phyloP scores from a whole-genome alignment of 2,113 vertebrate genomes.

The Menidia beryllina region DNA sequence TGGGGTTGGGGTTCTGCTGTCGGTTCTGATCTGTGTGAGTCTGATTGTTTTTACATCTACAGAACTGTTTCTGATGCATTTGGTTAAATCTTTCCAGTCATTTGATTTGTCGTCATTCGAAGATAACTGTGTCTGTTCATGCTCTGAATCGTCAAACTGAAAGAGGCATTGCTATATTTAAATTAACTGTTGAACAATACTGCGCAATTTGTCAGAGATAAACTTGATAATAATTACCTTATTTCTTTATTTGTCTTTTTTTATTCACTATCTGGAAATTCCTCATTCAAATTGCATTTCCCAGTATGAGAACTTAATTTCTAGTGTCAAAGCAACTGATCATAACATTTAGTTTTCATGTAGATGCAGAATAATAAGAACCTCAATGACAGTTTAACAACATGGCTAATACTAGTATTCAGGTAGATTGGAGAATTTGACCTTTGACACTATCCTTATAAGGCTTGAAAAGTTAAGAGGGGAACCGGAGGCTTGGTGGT shows the following conservation, averaged over 20 bases:
- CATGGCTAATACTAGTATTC: not conserved
- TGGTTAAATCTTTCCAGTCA: not conserved
- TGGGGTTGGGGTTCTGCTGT: slow-evolving; percentile 48
- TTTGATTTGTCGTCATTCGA: not conserved
- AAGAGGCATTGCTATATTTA: too few species aligned
- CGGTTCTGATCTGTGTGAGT: slow-evolving; percentile 79
- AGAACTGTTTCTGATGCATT: not conserved
- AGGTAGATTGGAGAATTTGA: slow-evolving; percentile 1
- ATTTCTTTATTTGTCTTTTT: too few species aligned
- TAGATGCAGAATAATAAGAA: not conserved
- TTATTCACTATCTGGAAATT: too few species aligned
- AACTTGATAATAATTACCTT: too few species aligned
- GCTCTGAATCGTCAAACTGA: not conserved
- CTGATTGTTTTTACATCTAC: not conserved
- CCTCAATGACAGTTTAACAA: not conserved
- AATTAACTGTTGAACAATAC: not conserved
- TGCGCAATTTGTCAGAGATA: too few species aligned
- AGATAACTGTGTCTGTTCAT: not conserved
- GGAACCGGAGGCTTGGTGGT: too few species aligned
- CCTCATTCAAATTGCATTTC: too few species aligned
- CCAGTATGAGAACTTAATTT: not conserved
- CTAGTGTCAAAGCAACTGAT: not conserved
- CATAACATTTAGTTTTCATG: too few species aligned
- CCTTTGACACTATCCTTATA: not conserved
- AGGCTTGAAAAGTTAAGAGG: too few species aligned